Evolutionary conservation across 2,113 vertebrate genomes (phyloP).

Genomic region (Larimichthys polyactis): DNA sequence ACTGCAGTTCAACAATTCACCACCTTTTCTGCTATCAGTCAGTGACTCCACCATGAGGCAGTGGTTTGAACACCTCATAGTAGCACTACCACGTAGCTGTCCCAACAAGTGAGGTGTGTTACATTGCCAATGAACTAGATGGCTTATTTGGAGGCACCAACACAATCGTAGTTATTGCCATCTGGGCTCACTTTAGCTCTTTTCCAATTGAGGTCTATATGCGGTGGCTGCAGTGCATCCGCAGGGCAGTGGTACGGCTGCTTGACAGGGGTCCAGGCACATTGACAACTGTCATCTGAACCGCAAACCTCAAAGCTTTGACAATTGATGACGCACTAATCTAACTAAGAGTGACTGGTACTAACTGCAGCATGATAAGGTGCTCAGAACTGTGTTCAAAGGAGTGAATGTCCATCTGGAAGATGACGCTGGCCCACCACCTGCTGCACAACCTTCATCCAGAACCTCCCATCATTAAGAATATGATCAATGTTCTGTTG

Average conservation of each 20-base stretch:
- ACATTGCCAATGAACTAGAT: conserved; percentile 91
- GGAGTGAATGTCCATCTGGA: conserved; percentile 89
- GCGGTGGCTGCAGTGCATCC: conserved; percentile 88
- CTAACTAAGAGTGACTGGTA: conserved; percentile 95
- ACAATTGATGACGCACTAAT: conserved; percentile 71
- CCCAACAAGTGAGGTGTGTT: conserved; percentile 86
- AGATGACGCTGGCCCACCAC: conserved; percentile 92
- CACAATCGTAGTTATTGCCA: conserved; percentile 87
- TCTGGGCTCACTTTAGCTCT: conserved; percentile 95
- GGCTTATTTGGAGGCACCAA: conserved; percentile 87
- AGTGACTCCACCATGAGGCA: conserved; percentile 95
- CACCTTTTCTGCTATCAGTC: conserved; percentile 82
- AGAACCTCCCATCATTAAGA: conserved; percentile 89
- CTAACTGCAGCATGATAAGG: conserved; percentile 86
- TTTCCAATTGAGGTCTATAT: conserved; percentile 91
- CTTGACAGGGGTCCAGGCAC: conserved; percentile 90
- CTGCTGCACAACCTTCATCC: conserved; percentile 91
- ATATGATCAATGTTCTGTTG: conserved; percentile 89
- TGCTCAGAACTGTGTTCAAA: conserved; percentile 91
- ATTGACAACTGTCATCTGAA: conserved; percentile 84
- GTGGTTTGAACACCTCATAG: conserved; percentile 91
- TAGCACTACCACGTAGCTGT: conserved; percentile 88
- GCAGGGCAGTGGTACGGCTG: conserved; percentile 86
- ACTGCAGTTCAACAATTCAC: conserved; percentile 84
- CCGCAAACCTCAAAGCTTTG: conserved; percentile 88